Conservation (phyloP, 1,140 invertebrate genomes). For the Pseudomyrmex cubaensis region DNA sequence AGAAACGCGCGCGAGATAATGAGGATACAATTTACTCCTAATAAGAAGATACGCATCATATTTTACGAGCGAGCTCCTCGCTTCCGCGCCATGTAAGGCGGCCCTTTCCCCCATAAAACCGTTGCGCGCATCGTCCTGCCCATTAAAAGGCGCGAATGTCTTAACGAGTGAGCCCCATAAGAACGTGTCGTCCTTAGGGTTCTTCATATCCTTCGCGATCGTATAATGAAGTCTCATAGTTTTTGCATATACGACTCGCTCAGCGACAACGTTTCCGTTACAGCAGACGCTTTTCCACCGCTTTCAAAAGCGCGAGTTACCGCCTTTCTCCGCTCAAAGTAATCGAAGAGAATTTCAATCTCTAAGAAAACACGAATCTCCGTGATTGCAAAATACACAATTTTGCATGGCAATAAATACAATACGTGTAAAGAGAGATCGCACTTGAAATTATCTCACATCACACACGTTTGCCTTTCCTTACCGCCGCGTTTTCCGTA, state of each 20-base stretch:
- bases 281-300: no score
- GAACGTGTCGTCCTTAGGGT: slow-evolving; percentile 30
- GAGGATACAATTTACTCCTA: slow-evolving; percentile 82
- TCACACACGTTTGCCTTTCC: no score
- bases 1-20: slow-evolving; percentile 75
- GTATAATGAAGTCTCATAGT: slow-evolving; percentile 15
- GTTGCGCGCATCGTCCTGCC: slow-evolving; percentile 68
- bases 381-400: no score
- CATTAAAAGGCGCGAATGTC: slow-evolving; percentile 75
- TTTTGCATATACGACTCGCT: background rate
- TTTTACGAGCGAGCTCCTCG: slow-evolving; percentile 78
- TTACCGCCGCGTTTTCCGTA: no score
- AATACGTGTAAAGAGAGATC: no score
- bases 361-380: no score
- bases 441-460: background rate
- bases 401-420: no score
- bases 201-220: background rate
- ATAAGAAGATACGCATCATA: slow-evolving; percentile 82
- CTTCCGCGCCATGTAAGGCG: slow-evolving; percentile 74
- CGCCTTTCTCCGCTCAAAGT: no score
- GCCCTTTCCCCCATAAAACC: slow-evolving; percentile 66
- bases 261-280: background rate
- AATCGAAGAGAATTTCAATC: no score
- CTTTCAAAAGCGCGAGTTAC: no score
- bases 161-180: slow-evolving; percentile 71